A percentile compares a stretch with the other conserved stretches of the same genome.
Conservation (phyloP, 2,888 invertebrate genomes). For the Helicoverpa assulta region DNA sequence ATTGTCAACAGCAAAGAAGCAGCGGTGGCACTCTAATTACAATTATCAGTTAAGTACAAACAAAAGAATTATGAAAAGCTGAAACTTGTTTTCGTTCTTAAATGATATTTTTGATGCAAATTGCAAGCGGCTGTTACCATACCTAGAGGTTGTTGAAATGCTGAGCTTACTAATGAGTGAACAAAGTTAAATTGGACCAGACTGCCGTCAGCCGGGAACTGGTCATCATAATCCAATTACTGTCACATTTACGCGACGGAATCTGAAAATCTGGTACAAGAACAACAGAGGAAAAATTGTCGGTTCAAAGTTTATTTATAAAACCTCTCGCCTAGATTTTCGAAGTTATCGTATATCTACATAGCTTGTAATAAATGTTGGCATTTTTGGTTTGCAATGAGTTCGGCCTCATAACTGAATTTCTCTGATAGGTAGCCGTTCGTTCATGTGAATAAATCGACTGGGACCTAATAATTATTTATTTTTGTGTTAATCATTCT, state of each 20-base stretch:
- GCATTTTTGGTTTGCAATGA: neutral
- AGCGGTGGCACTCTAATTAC: too few relatives aligned
- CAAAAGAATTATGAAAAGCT: neutral
- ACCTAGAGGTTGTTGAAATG: conserved; percentile 20
- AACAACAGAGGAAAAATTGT: conserved; percentile 16
- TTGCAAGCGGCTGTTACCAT: neutral
- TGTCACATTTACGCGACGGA: conserved; percentile 26
- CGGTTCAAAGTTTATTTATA: conserved; percentile 20
- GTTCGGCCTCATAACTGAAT: neutral
- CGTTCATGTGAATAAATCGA: neutral
- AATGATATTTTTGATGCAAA: neutral
- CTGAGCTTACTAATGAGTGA: conserved; percentile 30
- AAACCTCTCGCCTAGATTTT: neutral
- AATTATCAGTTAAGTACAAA: too few relatives aligned
- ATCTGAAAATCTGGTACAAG: conserved; percentile 24
- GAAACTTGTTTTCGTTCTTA: neutral
- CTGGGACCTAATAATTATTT: neutral
- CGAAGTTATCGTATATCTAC: neutral
- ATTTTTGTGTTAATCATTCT: too few relatives aligned
- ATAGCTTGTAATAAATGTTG: neutral
- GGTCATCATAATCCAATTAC: conserved; percentile 46
- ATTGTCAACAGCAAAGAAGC: too few relatives aligned
- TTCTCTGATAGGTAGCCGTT: neutral
- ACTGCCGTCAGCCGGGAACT: conserved; percentile 19
- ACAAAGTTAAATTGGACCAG: conserved; percentile 35